phyloP scores from a whole-genome alignment of 2,888 invertebrate genomes.

The Yponomeuta cagnagella region DNA sequence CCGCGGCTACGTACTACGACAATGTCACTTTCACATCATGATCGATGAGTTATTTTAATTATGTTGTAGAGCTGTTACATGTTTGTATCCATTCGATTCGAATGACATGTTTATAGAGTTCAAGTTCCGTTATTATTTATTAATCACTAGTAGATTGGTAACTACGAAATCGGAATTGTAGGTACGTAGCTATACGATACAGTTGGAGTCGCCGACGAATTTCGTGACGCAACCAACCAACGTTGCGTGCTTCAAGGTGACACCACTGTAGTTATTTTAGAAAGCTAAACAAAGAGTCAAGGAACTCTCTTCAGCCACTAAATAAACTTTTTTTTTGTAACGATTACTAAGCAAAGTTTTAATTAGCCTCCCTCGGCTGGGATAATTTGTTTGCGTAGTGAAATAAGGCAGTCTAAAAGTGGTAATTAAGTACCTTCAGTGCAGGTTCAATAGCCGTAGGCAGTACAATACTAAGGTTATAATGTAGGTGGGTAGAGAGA shows the following conservation, averaged over 20 bases:
- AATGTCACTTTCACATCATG: not conserved
- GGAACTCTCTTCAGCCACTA: conserved; percentile 34
- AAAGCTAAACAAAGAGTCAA: conserved; percentile 59
- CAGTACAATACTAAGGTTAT: not conserved
- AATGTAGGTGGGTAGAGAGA: not conserved
- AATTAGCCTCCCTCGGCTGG: not conserved
- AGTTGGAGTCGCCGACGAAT: not conserved
- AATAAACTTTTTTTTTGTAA: not conserved
- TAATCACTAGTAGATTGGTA: not conserved
- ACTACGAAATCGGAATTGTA: too few species aligned
- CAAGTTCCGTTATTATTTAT: not conserved
- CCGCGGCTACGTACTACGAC: not conserved
- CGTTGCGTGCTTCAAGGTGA: conserved; percentile 63
- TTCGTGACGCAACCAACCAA: conserved; percentile 49
- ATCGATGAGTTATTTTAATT: not conserved
- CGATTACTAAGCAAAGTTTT: not conserved
- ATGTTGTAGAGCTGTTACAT: not conserved
- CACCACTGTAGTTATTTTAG: conserved; percentile 68
- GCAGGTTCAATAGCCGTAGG: too few species aligned
- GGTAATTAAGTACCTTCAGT: not conserved
- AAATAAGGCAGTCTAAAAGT: not conserved
- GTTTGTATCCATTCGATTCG: not conserved
- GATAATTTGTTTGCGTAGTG: not conserved
- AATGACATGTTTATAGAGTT: too few species aligned
- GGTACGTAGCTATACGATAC: not conserved